Evolutionary conservation across 2,888 invertebrate species (phyloP).

Genomic region (Halictus ligatus): DNA sequence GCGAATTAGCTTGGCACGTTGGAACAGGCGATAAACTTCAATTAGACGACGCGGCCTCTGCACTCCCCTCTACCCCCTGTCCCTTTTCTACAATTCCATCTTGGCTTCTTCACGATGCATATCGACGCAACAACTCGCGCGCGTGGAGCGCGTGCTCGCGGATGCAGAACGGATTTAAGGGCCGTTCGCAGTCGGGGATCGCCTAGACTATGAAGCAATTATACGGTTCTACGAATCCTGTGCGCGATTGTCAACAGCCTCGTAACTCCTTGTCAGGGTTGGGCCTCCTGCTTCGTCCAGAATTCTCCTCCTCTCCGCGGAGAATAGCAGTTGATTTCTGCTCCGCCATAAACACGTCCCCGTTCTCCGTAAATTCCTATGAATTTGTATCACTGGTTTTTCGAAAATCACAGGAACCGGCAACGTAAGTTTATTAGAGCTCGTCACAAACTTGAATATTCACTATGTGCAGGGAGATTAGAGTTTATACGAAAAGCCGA

Average conservation of each 20-base stretch:
- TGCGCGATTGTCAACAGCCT: conserved; percentile 76
- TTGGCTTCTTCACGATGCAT: conserved; percentile 37
- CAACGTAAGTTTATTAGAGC: not conserved
- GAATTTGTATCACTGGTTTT: conserved; percentile 22
- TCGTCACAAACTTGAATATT: not conserved
- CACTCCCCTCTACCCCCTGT: conserved; percentile 2
- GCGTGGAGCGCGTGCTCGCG: conserved; percentile 60
- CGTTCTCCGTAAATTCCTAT: conserved; percentile 6
- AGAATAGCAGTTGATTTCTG: not conserved
- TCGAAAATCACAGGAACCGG: not conserved
- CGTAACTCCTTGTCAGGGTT: conserved; percentile 68
- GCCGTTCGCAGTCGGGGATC: conserved; percentile 49
- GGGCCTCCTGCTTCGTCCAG: conserved; percentile 19
- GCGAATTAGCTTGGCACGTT: conserved; percentile 40
- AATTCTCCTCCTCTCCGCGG: not conserved
- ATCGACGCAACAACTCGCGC: conserved; percentile 32
- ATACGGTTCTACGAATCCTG: conserved; percentile 77
- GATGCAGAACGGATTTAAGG: conserved; percentile 74
- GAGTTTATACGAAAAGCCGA: no score
- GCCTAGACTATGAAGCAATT: conserved; percentile 77
- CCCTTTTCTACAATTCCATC: conserved; percentile 24
- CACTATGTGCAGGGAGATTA: not conserved
- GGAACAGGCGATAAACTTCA: conserved; percentile 69
- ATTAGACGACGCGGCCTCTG: conserved; percentile 54
- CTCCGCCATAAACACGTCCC: not conserved